Evolutionary conservation across 2,888 invertebrate genomes (phyloP), one percentile per base, ranked within the genome.

Genomic region (Falcaria lacertinaria): DNA sequence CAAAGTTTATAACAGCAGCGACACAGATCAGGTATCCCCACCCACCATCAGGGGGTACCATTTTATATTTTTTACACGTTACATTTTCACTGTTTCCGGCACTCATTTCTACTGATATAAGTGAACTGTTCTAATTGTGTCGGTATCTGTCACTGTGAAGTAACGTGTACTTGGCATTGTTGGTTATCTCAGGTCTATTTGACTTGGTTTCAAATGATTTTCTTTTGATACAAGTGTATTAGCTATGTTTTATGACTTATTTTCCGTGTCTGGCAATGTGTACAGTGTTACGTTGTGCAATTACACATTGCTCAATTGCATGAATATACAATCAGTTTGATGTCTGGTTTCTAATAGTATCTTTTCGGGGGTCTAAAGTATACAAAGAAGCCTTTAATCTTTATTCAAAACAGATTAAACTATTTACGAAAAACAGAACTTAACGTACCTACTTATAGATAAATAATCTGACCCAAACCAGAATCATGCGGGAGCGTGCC

Each of bases 21-120:
- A 92, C 34, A n/a, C 91, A 90, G 42, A 94, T 90, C 56, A 92
- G 69, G 77, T 93, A 93, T 0, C 94, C 94, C 92, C 92, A 94
- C 0, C 94, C 94, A 1, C 94, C 94, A 47, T 93, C 93, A 0
- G 93, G 93, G 0, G 92, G 61, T 15, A 79, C 74, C 1, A 68
- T 41, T 46, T 65, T 55, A 52, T 69, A 72, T 42, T 66, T 74
- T 44, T 66, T 74, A 25, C 33, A 54, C 46, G 65, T 64, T 22
- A 47, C 48, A 33, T 37, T 33, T 39, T 33, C 25, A 43, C 55
- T 46, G 41, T 65, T 57, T 37, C 60, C 62, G 5, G 39, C 57
- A 56, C 52, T 61, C 77, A 74, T 76, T 42, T 57, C 43, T 41
- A 39, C 15, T 38, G 44, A 48, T 15, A 22, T 11, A 28, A 7